Base-by-base conservation (phyloP, 2,797 vertebrate species). In the Manis crassicaudata region DNA sequence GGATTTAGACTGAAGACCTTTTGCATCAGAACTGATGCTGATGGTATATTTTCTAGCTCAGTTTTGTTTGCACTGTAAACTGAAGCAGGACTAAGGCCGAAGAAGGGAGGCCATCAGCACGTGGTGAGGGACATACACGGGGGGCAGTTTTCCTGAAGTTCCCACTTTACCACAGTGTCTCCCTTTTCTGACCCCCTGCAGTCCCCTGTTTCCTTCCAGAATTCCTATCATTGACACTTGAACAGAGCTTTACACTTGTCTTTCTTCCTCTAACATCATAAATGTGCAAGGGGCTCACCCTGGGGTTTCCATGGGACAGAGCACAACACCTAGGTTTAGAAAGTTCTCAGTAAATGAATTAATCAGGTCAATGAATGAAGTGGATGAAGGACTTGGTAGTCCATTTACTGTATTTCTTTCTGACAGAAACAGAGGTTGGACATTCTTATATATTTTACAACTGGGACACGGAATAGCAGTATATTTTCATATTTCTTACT, bases 391-490 rank as follows among this genome's bases (percentile, higher is more conserved):
- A 8, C 2, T 63, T 62, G 5, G 40, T 29, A n/a, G 11, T 77
- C 52, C 16, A 37, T 76, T 92, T 84, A 29, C 54, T 46, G 13
- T 27, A 50, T 63, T 88, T 82, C 29, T 89, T 76, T 81, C 11
- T 29, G 68, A 79, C 6, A 90, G 8, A 93, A 60, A 0, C 35
- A 62, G 32, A 87, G 9, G 20, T 23, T 90, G n/a, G 10, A 77
- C 6, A 13, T 9, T 21, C 18, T 77, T 86, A 88, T 75, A 75
- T 87, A 75, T 82, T 91, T 92, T 87, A 90, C 46, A 76, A 89
- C 82, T 50, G 14, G 65, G 9, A n/a, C 23, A 35, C 60, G 52
- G 29, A 87, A 50, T 14, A 90, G 32, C 29, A 85, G 12, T 62
- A n/a, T 13, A 27, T 81, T 77, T 7, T 67, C 17, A 27, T 58